Conservation (phyloP, 2,797 vertebrate genomes). For the Myotis myotis region DNA sequence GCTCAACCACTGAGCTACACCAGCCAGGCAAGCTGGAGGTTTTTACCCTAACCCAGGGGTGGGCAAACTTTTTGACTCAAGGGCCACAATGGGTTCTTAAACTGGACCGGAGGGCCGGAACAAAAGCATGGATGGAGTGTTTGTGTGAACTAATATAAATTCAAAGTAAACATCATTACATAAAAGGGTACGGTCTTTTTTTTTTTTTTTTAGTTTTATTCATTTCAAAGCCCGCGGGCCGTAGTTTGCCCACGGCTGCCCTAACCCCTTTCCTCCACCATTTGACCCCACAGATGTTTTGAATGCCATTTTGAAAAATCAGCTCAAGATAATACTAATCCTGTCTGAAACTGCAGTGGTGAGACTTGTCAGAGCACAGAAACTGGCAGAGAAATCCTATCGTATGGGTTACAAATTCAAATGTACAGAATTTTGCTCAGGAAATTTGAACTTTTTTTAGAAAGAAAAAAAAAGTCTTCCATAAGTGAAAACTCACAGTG, state of each 20-base stretch:
- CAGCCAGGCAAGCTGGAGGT: neutral
- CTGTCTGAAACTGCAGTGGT: neutral
- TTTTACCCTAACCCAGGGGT: neutral
- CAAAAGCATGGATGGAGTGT: no score
- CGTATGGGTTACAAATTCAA: neutral
- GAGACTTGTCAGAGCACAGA: neutral
- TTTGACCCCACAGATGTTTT: neutral
- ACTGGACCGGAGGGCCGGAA: no score
- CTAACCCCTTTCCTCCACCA: neutral
- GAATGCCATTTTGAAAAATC: neutral
- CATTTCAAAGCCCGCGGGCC: no score
- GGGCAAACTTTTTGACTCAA: no score
- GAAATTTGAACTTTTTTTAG: neutral
- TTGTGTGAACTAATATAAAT: no score
- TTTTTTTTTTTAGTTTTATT: no score
- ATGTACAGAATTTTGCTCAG: neutral
- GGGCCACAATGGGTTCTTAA: no score
- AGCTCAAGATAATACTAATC: neutral
- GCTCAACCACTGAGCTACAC: no score
- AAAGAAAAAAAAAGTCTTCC: neutral
- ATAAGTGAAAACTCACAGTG: neutral
- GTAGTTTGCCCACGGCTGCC: no score
- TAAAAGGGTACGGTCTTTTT: no score
- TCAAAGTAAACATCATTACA: no score
- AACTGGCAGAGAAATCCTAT: neutral